Evolutionary conservation across 2,113 vertebrate species (phyloP), one percentile per base, ranked within the genome.

Genomic region (Equus przewalskii): DNA sequence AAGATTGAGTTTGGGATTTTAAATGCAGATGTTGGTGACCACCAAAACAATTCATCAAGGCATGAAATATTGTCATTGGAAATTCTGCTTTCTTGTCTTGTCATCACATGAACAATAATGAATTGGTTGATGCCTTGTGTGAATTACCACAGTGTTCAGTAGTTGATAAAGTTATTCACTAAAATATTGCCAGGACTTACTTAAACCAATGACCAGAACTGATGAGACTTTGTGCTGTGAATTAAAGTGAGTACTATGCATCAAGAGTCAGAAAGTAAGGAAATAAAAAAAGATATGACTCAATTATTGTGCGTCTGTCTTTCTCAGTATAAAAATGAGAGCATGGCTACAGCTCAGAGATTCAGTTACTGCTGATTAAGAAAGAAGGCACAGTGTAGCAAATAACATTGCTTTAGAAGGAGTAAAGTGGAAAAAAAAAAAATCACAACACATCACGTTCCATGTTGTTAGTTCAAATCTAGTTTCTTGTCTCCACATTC

Each of bases 31-130:
- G 91, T 46, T 86, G 8, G 26, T 87, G 78, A 80, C 78, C 65
- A 97, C 30, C 15, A 73, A 95, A 89, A 93, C 30, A 93, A 67
- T 83, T 92, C 44, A 92, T 89, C 44, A 88, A 97, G 49, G 9
- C 73, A 89, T 84, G 95, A 96, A 70, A 89, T 16, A 16, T 75
- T 72, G 81, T 64, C 36, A 91, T 24, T 83, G 33, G 30, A 96
- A 96, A 96, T 73, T 94, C 6, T 76, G 18, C 6, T 85, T 89
- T 94, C 36, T 58, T 84, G 36, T 87, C n/a, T 69, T 81, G 3
- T 64, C 46, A 62, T 79, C 51, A 58, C 46, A 33, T 26, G 28
- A 89, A 85, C 84, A 70, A 81, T 85, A 91, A 96, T 64, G 46
- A 58, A 82, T 54, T 83, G 56, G 92, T 89, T 94, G 56, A 65